Conservation (phyloP, 2,113 vertebrate genomes). For the Columba livia region DNA sequence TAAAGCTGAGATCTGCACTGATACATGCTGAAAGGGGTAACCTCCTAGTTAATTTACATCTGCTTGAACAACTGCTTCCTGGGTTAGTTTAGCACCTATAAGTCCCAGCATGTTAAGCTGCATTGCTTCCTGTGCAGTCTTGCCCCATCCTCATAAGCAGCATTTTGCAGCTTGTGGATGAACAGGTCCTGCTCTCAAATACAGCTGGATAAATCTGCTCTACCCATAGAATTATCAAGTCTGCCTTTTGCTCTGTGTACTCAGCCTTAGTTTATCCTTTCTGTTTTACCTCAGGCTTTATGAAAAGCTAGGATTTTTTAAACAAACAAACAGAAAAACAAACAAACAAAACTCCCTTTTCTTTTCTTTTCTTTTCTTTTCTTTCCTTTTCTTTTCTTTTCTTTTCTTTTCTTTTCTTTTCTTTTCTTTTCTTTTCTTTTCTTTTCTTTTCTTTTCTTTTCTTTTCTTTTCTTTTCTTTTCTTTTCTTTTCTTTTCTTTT, state of each 20-base stretch:
- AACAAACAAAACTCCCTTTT: background rate
- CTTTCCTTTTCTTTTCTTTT: too few species aligned
- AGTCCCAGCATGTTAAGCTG: background rate
- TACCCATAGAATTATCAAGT: background rate
- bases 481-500: too few species aligned
- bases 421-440: too few species aligned
- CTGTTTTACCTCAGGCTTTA: background rate
- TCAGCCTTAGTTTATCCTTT: background rate
- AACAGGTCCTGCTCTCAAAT: background rate
- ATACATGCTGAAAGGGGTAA: background rate
- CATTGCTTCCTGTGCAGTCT: background rate
- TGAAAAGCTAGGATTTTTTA: background rate
- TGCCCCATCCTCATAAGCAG: accelerated
- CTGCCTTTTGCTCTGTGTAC: background rate
- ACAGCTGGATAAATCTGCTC: background rate
- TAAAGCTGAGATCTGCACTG: background rate
- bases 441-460: too few species aligned
- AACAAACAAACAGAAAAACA: too few species aligned
- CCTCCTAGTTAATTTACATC: background rate
- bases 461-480: too few species aligned
- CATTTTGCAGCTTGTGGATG: background rate
- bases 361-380: too few species aligned
- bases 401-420: too few species aligned
- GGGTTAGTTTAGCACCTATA: background rate
- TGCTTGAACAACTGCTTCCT: background rate